These are phyloP conservation scores for fruit fly (Drosophila melanogaster) DNA, from an alignment of 1,140 invertebrate species.

Conservation along the genomic window Release_6_plus_ISO1_MT NT_037436.4:19271001-19271500, in stretches of 20 bases:
- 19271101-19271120: too few species aligned
- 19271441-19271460: slow-evolving; percentile 91
- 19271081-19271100: too few species aligned
- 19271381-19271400: slow-evolving; percentile 89
- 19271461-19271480: slow-evolving; percentile 92
- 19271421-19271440: slow-evolving; percentile 90
- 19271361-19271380: slow-evolving; percentile 89
- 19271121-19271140: too few species aligned
- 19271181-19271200: too few species aligned
- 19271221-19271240: slow-evolving; percentile 85
- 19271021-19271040: too few species aligned
- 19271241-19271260: slow-evolving; percentile 85
- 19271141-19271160: too few species aligned
- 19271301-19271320: neutral
- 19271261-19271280: slow-evolving; percentile 76
- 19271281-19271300: slow-evolving; percentile 75
- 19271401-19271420: slow-evolving; percentile 89
- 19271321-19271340: neutral
- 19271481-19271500: slow-evolving; percentile 90
- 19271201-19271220: slow-evolving; percentile 73
- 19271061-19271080: too few species aligned
- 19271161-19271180: too few species aligned
- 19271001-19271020: too few species aligned
- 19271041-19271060: too few species aligned
- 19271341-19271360: slow-evolving; percentile 75